These are phyloP conservation scores for Catocala fraxini DNA, from an alignment of 2,888 invertebrate species.

Conservation along the genomic window DNA sequence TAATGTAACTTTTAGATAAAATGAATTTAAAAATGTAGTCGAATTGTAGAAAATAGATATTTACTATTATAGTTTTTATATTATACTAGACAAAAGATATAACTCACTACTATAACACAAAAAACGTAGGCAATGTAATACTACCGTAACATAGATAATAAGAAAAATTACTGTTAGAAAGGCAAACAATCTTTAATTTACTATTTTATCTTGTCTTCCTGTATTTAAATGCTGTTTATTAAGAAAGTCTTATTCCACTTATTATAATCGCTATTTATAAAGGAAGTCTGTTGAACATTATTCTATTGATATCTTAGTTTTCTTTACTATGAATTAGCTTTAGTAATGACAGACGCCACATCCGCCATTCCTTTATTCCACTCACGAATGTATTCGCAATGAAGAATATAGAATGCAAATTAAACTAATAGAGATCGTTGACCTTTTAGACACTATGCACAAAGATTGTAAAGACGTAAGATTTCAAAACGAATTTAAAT, in stretches of 20 bases:
- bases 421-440: conserved; percentile 40
- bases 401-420: conserved; percentile 33
- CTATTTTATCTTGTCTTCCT: conserved; percentile 39
- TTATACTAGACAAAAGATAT: too few species aligned
- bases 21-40: too few species aligned
- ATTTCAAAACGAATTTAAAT: too few species aligned
- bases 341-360: conserved; percentile 17
- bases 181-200: conserved; percentile 8
- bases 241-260: conserved; percentile 24
- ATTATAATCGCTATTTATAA: neutral
- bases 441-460: conserved; percentile 14
- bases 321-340: conserved; percentile 20
- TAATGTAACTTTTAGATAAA: too few species aligned
- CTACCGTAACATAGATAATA: too few species aligned
- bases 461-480: too few species aligned
- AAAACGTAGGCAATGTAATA: too few species aligned
- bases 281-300: conserved; percentile 18
- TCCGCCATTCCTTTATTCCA: conserved; percentile 37
- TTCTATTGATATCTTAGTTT: conserved; percentile 18
- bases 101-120: too few species aligned
- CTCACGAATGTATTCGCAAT: conserved; percentile 44
- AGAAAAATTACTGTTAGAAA: too few species aligned
- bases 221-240: conserved; percentile 26
- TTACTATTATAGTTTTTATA: too few species aligned
- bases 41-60: too few species aligned